Evolutionary conservation across 2,113 vertebrate species (phyloP), one percentile per base, ranked within the genome.

Genomic region (Ameiurus melas): DNA sequence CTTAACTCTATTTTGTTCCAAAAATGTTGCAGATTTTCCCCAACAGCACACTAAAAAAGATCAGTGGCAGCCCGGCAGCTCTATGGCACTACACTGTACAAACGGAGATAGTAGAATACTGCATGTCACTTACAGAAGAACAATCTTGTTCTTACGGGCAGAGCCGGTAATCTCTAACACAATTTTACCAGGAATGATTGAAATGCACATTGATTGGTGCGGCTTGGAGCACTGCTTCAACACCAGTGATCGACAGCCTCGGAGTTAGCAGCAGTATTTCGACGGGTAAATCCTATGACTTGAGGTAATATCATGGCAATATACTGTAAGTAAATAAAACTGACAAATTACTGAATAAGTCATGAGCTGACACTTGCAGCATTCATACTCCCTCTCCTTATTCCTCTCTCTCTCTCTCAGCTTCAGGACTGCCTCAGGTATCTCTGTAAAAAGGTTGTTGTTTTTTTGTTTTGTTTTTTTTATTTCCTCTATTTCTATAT

Each of bases 321-420:
- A 70, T 33, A 88, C 73, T 79, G 83, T 87, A 87, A 88, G 84
- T 89, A 92, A 89, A 86, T 89, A 90, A 88, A 90, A 89, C 64
- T 80, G 84, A 77, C 86, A 89, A 86, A 86, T 87, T 88, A 80
- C 85, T 89, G 86, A 91, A 92, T 91, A 87, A 89, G 85, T 89
- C 85, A 89, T 85, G 64, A 88, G 89, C 88, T 36, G 88, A 89
- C 90, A 87, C 75, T 10, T 14, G 79, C 82, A 87, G 66, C 30
- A 83, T 85, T 43, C 58, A 5, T 22, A 47, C 71, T 55, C 43
- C 16, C 86, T 33, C 27, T n/a, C 60, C 33, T 39, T 82, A 25
- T 83, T 58, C 36, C 80, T 53, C 60, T 70, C 51, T 79, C 80
- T 53, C 60, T 70, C 51, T 79, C 73, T 68, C 62, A 53, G 75